Evolutionary conservation across 2,888 invertebrate genomes (phyloP), one percentile per base, ranked within the genome.

Genomic region (Holacanthella duospinosa): DNA sequence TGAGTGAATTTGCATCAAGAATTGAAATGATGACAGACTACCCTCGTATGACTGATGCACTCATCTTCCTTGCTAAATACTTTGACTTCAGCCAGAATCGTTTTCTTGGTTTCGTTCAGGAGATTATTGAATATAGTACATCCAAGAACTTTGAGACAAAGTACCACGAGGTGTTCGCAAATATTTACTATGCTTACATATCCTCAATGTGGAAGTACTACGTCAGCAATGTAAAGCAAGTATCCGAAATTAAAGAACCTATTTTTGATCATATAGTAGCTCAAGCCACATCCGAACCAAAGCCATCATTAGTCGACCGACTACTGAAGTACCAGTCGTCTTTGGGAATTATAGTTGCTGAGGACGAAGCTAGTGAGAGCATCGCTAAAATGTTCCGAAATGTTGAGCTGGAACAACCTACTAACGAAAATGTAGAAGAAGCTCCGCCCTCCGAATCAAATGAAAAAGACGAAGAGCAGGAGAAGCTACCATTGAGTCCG

Each of bases 21-120:
- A 21, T 27, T 6, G 55, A 27, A 55, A 16, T n/a, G 2, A 28
- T 71, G 4, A 55, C 64, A 12, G 60, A 66, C 24, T 55, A 72
- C 64, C 68, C 68, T 1, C 65, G 66, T 16, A 67, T 66, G 36
- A 66, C 71, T 6, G 65, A 66, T 57, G 71, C 69, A 12, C 55
- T 72, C 21, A 59, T 67, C 12, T 71, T 67, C 60, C 64, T 72
- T 3, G 68, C 72, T 1, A 29, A 66, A 24, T 68, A 68, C 60
- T 72, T 71, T 60, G 68, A 72, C 43, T 72, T 71, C 43, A 59
- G 67, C 29, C 60, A 67, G 43, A 43, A 43, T 1, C 59, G 61
- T 6, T 71, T 72, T 61, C 64, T 71, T 0, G 28, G 29, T 16
- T 55, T 71, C 28, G 63, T 71, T 26, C 66, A 71, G 55, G 60